Evolutionary conservation across 2,797 vertebrate species (phyloP).

Genomic region (Notoglanidium macrostoma): DNA sequence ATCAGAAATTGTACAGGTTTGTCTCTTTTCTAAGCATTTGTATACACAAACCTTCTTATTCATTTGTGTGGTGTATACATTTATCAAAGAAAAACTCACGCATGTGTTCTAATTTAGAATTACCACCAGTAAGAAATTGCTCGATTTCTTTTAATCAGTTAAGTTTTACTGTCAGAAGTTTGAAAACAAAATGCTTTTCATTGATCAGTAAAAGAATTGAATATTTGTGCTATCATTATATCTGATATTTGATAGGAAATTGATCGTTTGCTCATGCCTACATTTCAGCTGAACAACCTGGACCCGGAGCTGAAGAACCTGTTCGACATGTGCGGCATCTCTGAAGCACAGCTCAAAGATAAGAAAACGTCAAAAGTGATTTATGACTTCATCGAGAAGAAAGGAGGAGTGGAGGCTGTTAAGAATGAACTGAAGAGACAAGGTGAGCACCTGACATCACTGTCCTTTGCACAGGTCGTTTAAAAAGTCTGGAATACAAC

Average conservation of each 20-base stretch:
- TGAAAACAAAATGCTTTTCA: not conserved
- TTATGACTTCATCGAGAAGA: constrained; percentile 99
- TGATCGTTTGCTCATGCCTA: not conserved
- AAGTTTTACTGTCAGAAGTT: not conserved
- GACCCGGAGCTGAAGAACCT: constrained; percentile 97
- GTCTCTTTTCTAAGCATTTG: not conserved
- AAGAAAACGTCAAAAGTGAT: constrained; percentile 97
- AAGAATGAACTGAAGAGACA: constrained; percentile 96
- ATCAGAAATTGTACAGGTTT: not conserved
- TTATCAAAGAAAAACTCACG: not conserved
- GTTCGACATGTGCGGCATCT: constrained; percentile 96
- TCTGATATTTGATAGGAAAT: not conserved
- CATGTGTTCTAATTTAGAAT: not conserved
- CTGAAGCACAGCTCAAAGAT: constrained; percentile 97
- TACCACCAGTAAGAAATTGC: not conserved
- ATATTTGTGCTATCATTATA: not conserved
- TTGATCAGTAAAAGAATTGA: not conserved
- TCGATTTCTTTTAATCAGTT: not conserved
- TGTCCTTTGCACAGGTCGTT: not conserved
- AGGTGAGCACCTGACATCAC: constrained; percentile 74
- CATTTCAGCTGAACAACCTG: constrained; percentile 90
- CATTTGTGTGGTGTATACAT: not conserved
- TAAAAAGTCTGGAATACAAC: not conserved
- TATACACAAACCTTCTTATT: not conserved
- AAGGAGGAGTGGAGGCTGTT: constrained; percentile 95